These are phyloP conservation scores for Lathronympha strigana DNA, from an alignment of 2,888 invertebrate genomes.

Conservation along the genomic window DNA sequence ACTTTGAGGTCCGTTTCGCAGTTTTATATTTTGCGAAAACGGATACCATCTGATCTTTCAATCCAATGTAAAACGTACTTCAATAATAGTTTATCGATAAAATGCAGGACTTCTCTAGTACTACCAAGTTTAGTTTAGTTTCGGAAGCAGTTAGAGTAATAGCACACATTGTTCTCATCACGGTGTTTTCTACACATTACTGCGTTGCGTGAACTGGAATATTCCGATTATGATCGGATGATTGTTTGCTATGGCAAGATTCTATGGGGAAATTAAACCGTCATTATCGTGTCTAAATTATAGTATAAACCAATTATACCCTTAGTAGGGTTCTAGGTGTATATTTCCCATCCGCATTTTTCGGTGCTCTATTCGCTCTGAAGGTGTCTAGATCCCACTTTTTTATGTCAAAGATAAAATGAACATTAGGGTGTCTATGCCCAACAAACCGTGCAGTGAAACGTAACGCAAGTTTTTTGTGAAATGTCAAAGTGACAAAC, in stretches of 20 bases:
- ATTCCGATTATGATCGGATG: conserved; percentile 31
- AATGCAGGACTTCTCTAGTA: neutral
- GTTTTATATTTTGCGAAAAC: too few relatives aligned
- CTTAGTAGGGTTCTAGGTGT: neutral
- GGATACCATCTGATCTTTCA: too few relatives aligned
- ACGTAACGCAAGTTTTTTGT: neutral
- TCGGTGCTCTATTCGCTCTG: neutral
- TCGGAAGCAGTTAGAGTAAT: conserved; percentile 47
- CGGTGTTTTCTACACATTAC: conserved; percentile 36
- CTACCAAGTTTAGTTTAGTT: conserved; percentile 42
- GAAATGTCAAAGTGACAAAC: neutral
- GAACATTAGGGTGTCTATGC: neutral
- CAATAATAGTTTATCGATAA: neutral
- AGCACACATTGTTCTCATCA: conserved; percentile 44
- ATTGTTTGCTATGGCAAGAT: conserved; percentile 29
- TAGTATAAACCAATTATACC: neutral
- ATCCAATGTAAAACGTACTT: too few relatives aligned
- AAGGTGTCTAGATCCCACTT: neutral
- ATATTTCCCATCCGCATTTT: neutral
- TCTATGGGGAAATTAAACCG: conserved; percentile 26
- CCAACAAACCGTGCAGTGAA: neutral
- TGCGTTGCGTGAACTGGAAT: conserved; percentile 33
- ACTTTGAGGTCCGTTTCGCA: too few relatives aligned
- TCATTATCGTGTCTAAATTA: conserved; percentile 1
- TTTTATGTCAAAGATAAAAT: neutral